Evolutionary conservation across 2,888 invertebrate species (phyloP).

Genomic region (Aphrophora alni): DNA sequence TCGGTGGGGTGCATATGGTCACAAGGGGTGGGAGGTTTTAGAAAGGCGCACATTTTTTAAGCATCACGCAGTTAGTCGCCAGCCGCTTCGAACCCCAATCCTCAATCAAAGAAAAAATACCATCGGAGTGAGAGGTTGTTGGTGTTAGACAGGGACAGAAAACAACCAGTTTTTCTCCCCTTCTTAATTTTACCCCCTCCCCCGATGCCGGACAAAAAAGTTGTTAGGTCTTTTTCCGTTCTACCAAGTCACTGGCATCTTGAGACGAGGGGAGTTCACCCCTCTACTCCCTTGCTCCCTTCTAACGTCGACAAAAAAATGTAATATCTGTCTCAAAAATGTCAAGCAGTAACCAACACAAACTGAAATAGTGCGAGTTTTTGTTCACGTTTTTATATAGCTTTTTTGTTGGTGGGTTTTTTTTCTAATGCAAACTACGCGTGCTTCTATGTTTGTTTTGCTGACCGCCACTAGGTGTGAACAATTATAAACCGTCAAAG

Average conservation of each 20-base stretch:
- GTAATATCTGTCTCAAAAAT: constrained; percentile 45
- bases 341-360: constrained; percentile 48
- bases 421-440: constrained; percentile 40
- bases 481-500: constrained; percentile 25
- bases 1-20: constrained; percentile 21
- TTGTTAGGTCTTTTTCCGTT: constrained; percentile 36
- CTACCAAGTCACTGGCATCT: constrained; percentile 36
- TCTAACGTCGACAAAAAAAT: constrained; percentile 29
- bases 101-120: constrained; percentile 48
- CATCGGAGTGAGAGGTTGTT: constrained; percentile 28
- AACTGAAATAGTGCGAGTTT: constrained; percentile 38
- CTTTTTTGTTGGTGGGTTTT: constrained; percentile 41
- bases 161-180: constrained; percentile 37
- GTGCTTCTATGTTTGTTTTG: constrained; percentile 40
- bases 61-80: constrained; percentile 23
- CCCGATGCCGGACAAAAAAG: constrained; percentile 35
- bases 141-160: constrained; percentile 29
- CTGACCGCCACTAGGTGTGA: constrained; percentile 34
- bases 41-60: constrained; percentile 39
- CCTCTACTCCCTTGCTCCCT: constrained; percentile 27
- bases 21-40: constrained; percentile 27
- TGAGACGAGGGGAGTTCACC: constrained; percentile 22
- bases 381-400: constrained; percentile 39
- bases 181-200: constrained; percentile 28
- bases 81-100: constrained; percentile 49